These are phyloP conservation scores for Sinonovacula constricta DNA, from an alignment of 1,140 invertebrate species.

Conservation along the genomic window DNA sequence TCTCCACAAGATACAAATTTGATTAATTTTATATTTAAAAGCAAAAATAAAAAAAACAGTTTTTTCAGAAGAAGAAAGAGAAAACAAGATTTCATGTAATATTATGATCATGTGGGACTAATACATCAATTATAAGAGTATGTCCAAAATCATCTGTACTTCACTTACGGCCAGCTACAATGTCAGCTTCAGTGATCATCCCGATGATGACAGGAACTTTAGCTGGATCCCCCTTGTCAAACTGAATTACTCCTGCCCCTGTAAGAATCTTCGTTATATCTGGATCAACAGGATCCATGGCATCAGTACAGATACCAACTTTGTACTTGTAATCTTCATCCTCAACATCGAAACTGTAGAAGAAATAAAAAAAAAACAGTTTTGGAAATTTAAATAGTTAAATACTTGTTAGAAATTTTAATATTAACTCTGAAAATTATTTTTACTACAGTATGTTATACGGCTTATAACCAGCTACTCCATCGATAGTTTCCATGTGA, in stretches of 20 bases:
- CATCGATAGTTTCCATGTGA: too few relatives aligned
- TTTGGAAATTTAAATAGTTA: too few relatives aligned
- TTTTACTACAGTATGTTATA: too few relatives aligned
- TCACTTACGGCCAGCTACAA: slow-evolving; percentile 56
- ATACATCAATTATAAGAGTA: neutral
- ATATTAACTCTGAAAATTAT: too few relatives aligned
- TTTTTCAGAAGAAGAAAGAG: too few relatives aligned
- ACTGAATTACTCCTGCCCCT: slow-evolving; percentile 35
- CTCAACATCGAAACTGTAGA: too few relatives aligned
- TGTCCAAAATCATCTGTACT: neutral
- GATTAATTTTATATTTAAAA: neutral
- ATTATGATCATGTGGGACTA: too few relatives aligned
- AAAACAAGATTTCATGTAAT: too few relatives aligned
- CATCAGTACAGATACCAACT: slow-evolving; percentile 55
- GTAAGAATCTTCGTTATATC: neutral
- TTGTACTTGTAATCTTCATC: slow-evolving; percentile 43
- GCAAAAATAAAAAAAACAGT: neutral
- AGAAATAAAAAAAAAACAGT: too few relatives aligned
- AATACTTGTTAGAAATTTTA: too few relatives aligned
- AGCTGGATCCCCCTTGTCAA: neutral
- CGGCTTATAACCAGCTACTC: too few relatives aligned
- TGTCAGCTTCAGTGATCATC: slow-evolving; percentile 15
- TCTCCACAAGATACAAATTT: neutral
- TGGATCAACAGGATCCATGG: neutral
- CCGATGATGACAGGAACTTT: slow-evolving; percentile 8